Base-by-base conservation (phyloP, 1,140 invertebrate genomes). In the Calliphora vicina region DNA sequence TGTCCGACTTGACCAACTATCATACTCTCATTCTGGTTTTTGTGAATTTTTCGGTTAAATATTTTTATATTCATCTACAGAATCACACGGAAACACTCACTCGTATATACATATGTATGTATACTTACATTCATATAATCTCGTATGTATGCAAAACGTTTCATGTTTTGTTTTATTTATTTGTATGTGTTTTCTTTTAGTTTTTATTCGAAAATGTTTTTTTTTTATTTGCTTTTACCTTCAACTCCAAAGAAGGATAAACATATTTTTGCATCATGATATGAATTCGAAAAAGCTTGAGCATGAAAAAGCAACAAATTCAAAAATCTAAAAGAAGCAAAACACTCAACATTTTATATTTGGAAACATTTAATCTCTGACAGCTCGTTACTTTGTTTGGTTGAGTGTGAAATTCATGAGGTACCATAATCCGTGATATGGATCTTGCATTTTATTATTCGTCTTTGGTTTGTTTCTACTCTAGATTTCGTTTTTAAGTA, bases 201-300 rank as follows among this genome's bases (percentile, higher is more conserved):
- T n/a, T n/a, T n/a, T n/a, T n/a, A n/a, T n/a, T n/a, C n/a, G n/a
- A n/a, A n/a, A n/a, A n/a, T n/a, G n/a, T n/a, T n/a, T n/a, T n/a
- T 35, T 35, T 35, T 29, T 29, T 29, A 15, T 17, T 57, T 57
- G 15, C 50, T 57, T 57, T 57, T 57, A 57, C 50, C 50, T 57
- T 57, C n/a, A 15, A 57, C 13, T 57, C 15, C 5, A 57, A n/a
- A 57, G 50, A 57, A 57, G 50, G 50, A 57, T 57, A 57, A 57
- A 57, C 50, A 57, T 57, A 57, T 57, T 57, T 57, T 57, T 57
- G 50, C 50, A 57, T 57, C 50, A 57, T 57, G 50, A 57, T 57
- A 57, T 57, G 50, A 57, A 57, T 57, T 57, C 17, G 17, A n/a
- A 57, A 57, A 57, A n/a, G 17, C 2, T 17, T n/a, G 17, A n/a